These are phyloP conservation scores for Cheilosia impressa DNA, from an alignment of 2,888 invertebrate genomes.

Conservation along the genomic window DNA sequence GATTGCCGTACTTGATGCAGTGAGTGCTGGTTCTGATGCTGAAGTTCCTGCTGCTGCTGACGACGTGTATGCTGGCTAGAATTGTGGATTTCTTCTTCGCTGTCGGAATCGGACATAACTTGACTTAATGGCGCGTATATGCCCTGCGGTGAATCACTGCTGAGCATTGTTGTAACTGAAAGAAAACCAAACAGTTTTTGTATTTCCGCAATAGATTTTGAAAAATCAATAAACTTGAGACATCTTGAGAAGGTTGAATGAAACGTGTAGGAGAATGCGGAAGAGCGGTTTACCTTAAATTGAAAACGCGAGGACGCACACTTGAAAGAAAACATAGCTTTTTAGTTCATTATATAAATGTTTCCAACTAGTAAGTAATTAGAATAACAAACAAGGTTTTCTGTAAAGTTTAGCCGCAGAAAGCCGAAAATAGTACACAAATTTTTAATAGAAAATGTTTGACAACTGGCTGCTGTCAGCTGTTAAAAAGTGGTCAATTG, in stretches of 20 bases:
- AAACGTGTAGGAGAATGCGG: not conserved
- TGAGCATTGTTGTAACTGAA: slow-evolving; percentile 83
- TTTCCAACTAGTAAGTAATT: slow-evolving; percentile 7
- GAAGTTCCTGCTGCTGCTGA: slow-evolving; percentile 77
- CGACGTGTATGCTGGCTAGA: slow-evolving; percentile 77
- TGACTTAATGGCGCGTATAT: slow-evolving; percentile 91
- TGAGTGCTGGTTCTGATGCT: slow-evolving; percentile 75
- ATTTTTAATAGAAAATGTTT: slow-evolving; percentile 18
- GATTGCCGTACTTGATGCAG: slow-evolving; percentile 74
- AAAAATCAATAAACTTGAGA: slow-evolving; percentile 79
- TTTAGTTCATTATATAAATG: slow-evolving; percentile 55
- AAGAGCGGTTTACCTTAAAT: slow-evolving; percentile 76
- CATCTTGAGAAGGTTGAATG: not conserved
- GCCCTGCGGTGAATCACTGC: slow-evolving; percentile 84
- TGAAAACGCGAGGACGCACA: slow-evolving; percentile 76
- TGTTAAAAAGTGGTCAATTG: slow-evolving; percentile 10
- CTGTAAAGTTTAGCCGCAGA: not conserved
- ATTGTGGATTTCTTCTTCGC: slow-evolving; percentile 88
- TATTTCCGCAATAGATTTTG: slow-evolving; percentile 32
- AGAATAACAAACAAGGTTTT: slow-evolving; percentile 17
- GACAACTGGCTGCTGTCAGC: slow-evolving; percentile 16
- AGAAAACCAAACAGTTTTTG: slow-evolving; percentile 14
- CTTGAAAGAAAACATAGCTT: slow-evolving; percentile 76
- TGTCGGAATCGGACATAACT: slow-evolving; percentile 90
- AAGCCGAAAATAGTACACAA: slow-evolving; percentile 54